Evolutionary conservation across 2,888 invertebrate species (phyloP), one percentile per base, ranked within the genome.

Genomic region (Cremastinae sp.): DNA sequence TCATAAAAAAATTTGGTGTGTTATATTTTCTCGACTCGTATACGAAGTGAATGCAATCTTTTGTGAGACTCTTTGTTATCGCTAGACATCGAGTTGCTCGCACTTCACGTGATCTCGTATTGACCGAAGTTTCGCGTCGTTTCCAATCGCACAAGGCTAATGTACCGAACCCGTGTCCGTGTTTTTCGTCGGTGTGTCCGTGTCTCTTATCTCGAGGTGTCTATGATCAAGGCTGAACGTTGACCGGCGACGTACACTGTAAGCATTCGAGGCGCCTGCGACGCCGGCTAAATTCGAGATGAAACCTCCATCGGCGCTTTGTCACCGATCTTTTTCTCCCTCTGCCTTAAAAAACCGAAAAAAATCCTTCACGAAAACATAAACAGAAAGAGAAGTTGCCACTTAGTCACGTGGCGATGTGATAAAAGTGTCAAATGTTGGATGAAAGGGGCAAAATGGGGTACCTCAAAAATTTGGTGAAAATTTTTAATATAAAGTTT

Each of bases 211-310:
- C 79, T 73, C 55, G 47, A 71, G 51, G 45, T 49, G 55, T 75
- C 65, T 75, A 65, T 71, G 70, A 73, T 61, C 70, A 73, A 64
- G 68, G 71, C 53, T 78, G 79, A 79, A 77, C 80, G 70, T 80
- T 79, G 80, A 79, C 80, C 79, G 80, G 79, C 80, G 80, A 74
- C 80, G 47, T 49, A 62, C 68, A 47, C 69, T 65, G 68, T 49
- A 56, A 69, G 62, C 74, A 35, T 62, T 68, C 41, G 14, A 14
- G 22, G 37, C 51, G 14, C n/a, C 16, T 35, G 43, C 47, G 71
- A 51, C 71, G 62, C 61, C 71, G 62, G 39, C 62, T 14, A 49
- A 49, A 61, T 75, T 68, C 51, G 45, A 72, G 51, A n/a, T n/a
- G n/a, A 66, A 53, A 9, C 14, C 35, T 62, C 22, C 35, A 65